Evolutionary conservation across 2,113 vertebrate species (phyloP).

Genomic region (Dasypus novemcinctus): DNA sequence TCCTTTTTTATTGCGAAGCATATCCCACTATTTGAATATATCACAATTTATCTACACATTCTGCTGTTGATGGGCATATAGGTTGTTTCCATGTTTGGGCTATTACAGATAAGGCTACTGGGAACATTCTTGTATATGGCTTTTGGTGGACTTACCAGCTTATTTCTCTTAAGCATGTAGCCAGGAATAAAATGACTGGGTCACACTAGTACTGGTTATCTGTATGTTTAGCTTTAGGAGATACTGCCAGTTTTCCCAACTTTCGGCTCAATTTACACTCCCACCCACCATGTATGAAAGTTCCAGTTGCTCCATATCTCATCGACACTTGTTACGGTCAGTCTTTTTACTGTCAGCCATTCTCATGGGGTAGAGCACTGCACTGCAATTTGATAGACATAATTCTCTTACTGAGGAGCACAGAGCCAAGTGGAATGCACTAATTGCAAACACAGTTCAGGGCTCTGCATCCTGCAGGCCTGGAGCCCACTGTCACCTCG

Average conservation of each 20-base stretch:
- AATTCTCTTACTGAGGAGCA: neutral
- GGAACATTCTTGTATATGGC: neutral
- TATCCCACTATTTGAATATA: neutral
- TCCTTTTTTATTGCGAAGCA: neutral
- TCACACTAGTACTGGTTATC: no score
- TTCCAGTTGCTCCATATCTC: neutral
- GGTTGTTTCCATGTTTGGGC: neutral
- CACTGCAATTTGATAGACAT: constrained; percentile 58
- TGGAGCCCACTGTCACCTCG: no score
- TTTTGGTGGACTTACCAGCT: neutral
- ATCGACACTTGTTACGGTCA: neutral
- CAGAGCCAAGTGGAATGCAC: constrained; percentile 18
- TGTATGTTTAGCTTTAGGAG: neutral
- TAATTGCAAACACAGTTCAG: constrained; percentile 20
- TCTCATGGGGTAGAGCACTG: neutral
- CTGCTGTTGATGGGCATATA: neutral
- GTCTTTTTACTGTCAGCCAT: neutral
- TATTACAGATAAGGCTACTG: neutral
- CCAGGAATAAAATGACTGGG: neutral
- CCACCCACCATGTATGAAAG: neutral
- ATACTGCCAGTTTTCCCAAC: neutral
- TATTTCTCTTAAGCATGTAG: neutral
- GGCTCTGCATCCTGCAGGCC: neutral
- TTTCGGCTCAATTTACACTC: neutral
- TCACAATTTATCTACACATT: neutral